Conservation (phyloP, 2,888 invertebrate species). For the Drosophila borealis region DNA sequence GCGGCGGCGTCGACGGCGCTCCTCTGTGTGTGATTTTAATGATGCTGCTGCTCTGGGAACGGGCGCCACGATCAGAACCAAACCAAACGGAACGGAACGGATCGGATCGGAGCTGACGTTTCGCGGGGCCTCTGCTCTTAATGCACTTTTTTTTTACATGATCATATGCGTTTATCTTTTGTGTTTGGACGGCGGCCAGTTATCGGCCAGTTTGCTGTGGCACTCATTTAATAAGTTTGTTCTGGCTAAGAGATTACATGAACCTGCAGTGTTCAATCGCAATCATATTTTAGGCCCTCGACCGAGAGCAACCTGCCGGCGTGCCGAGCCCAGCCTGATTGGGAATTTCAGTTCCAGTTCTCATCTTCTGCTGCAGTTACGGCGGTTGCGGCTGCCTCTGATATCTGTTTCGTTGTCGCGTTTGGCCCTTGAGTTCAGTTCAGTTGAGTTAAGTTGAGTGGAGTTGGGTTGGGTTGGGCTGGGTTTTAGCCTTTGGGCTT, state of each 20-base stretch:
- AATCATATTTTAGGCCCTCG: constrained; percentile 74
- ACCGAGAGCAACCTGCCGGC: constrained; percentile 33
- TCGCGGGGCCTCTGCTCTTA: constrained; percentile 49
- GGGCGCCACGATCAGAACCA: constrained; percentile 24
- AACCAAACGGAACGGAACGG: constrained; percentile 4
- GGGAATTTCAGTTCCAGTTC: constrained; percentile 36
- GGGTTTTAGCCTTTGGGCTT: constrained; percentile 18
- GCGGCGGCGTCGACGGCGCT: constrained; percentile 48
- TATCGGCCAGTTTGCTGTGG: constrained; percentile 76
- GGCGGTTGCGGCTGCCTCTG: constrained; percentile 35
- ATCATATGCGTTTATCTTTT: constrained; percentile 81
- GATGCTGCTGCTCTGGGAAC: constrained; percentile 40
- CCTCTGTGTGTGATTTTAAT: constrained; percentile 64
- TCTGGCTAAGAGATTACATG: constrained; percentile 84
- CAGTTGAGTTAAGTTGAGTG: constrained; percentile 44
- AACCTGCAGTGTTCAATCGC: constrained; percentile 83
- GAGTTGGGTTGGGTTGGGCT: constrained; percentile 46
- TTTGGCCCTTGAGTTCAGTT: constrained; percentile 51
- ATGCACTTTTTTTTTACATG: constrained; percentile 81
- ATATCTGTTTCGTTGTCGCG: constrained; percentile 63
- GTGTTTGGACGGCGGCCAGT: constrained; percentile 70
- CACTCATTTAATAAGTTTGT: constrained; percentile 79
- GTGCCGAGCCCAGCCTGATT: constrained; percentile 12
- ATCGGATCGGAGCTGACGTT: constrained; percentile 3
- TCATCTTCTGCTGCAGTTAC: constrained; percentile 39